phyloP scores from a whole-genome alignment of 2,113 vertebrate genomes.

The Oostethus manadensis region DNA sequence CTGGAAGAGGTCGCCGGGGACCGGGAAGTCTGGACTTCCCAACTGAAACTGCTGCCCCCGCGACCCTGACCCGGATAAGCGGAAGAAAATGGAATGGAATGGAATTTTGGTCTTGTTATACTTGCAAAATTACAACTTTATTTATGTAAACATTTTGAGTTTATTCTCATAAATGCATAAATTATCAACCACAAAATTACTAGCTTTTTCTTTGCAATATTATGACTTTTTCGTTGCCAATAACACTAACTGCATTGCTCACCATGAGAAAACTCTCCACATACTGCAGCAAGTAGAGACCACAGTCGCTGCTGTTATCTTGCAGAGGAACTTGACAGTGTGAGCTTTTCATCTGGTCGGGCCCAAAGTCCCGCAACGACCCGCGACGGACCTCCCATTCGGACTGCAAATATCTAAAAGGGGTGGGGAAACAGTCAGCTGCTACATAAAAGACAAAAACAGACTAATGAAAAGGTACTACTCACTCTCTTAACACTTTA shows the following conservation, averaged over 20 bases:
- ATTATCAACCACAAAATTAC: too few relatives aligned
- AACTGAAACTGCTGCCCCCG: too few relatives aligned
- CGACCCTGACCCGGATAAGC: too few relatives aligned
- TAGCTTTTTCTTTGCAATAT: too few relatives aligned
- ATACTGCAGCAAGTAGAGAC: conserved; percentile 91
- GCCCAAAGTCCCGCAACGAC: conserved; percentile 76
- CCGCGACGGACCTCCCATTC: conserved; percentile 88
- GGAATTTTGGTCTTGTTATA: too few relatives aligned
- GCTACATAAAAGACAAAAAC: not conserved
- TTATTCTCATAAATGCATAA: too few relatives aligned
- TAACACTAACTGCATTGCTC: conserved; percentile 6
- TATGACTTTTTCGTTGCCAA: too few relatives aligned
- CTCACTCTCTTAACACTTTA: conserved; percentile 92
- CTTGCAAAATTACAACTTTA: too few relatives aligned
- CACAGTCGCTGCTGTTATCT: conserved; percentile 94
- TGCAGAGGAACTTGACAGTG: conserved; percentile 90
- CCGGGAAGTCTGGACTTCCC: too few relatives aligned
- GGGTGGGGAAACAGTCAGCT: not conserved
- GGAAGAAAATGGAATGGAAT: too few relatives aligned
- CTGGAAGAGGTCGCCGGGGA: too few relatives aligned
- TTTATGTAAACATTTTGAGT: too few relatives aligned
- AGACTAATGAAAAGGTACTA: conserved; percentile 7
- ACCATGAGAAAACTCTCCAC: conserved; percentile 95
- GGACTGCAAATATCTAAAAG: conserved; percentile 84
- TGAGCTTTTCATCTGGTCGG: conserved; percentile 79